A percentile compares a stretch with the other conserved stretches of the same genome.
Conservation (phyloP, 2,113 vertebrate species). For the Phyllostomus hastatus region DNA sequence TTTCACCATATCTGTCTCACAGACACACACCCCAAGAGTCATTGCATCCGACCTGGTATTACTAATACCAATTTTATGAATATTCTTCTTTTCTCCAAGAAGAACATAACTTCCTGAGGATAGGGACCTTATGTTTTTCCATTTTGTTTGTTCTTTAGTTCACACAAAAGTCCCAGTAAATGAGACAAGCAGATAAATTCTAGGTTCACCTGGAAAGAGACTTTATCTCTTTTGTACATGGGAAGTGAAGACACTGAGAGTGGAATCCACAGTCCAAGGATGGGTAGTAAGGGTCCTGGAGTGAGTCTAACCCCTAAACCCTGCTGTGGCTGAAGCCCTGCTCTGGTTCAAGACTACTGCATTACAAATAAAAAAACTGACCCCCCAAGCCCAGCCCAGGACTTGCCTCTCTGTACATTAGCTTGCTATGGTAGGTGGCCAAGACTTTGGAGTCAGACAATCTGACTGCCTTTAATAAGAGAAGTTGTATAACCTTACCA, state of each 20-base stretch:
- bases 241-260: background rate
- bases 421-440: background rate
- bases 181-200: background rate
- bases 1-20: background rate
- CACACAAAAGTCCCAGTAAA: background rate
- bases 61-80: background rate
- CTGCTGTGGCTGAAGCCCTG: background rate
- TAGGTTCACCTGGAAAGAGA: background rate
- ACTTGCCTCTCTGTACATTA: background rate
- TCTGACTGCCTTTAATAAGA: background rate
- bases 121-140: background rate
- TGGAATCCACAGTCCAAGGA: background rate
- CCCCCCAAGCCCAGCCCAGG: background rate
- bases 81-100: background rate
- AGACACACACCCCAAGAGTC: background rate
- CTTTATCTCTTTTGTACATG: background rate
- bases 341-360: background rate
- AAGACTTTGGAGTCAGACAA: background rate
- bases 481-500: background rate
- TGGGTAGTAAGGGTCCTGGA: background rate
- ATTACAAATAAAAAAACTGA: background rate
- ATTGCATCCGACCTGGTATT: background rate
- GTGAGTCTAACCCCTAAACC: background rate
- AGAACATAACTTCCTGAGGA: background rate
- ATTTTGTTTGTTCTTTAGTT: background rate